Evolutionary conservation across 2,888 invertebrate genomes (phyloP).

Genomic region (Eurois occulta): DNA sequence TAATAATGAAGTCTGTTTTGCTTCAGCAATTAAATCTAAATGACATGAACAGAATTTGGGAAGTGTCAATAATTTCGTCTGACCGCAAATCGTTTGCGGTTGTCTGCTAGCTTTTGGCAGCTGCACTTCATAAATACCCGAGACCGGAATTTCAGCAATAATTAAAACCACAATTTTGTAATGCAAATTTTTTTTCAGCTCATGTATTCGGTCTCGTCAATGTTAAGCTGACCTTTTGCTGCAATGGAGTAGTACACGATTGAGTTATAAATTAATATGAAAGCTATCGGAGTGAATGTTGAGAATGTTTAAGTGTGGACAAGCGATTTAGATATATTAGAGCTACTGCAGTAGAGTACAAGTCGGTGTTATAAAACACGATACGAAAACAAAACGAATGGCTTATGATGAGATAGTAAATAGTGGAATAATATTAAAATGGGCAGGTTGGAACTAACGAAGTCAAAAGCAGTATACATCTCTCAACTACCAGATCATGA

Average conservation of each 20-base stretch:
- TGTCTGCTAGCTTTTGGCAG: slow-evolving; percentile 44
- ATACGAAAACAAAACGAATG: not conserved
- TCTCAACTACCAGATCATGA: not conserved
- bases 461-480: not conserved
- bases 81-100: slow-evolving; percentile 53
- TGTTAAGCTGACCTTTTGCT: slow-evolving; percentile 1
- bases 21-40: slow-evolving; percentile 28
- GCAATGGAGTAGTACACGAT: not conserved
- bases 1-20: not conserved
- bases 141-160: slow-evolving; percentile 48
- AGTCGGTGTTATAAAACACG: not conserved
- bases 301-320: slow-evolving; percentile 1
- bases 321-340: slow-evolving; percentile 5
- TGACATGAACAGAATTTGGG: slow-evolving; percentile 2
- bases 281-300: slow-evolving; percentile 6
- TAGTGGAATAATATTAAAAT: not conserved
- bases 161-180: slow-evolving; percentile 54
- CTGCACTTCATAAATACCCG: slow-evolving; percentile 44
- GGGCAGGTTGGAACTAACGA: not conserved
- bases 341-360: not conserved
- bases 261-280: slow-evolving; percentile 22
- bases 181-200: too few relatives aligned
- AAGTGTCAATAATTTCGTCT: slow-evolving; percentile 42
- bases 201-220: slow-evolving; percentile 45
- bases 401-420: not conserved